Percentiles rank a stretch among this genome's conserved stretches.
phyloP scores from a whole-genome alignment of 2,797 vertebrate species.

The Dendrocincla tyrannina region DNA sequence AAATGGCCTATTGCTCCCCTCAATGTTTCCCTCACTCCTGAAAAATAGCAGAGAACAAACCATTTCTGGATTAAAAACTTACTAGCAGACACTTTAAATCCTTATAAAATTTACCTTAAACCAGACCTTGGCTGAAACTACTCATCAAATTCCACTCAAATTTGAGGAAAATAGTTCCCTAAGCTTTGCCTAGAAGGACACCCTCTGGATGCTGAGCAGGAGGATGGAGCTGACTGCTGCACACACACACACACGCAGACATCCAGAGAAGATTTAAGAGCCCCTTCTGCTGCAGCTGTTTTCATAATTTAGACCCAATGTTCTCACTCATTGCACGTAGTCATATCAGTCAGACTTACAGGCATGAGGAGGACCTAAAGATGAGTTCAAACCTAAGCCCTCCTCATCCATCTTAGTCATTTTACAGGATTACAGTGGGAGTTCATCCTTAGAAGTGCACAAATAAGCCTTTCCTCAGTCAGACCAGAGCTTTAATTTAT shows the following conservation, averaged over 20 bases:
- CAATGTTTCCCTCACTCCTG: background rate
- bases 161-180: background rate
- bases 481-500: background rate
- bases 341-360: background rate
- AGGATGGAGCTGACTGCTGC: background rate
- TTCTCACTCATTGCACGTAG: background rate
- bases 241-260: background rate
- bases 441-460: background rate
- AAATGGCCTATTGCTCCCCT: background rate
- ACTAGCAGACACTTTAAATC: background rate
- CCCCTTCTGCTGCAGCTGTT: constrained; percentile 43
- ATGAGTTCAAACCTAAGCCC: constrained; percentile 10
- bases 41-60: background rate
- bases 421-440: constrained; percentile 30
- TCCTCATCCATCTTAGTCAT: constrained; percentile 41
- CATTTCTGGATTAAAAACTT: background rate
- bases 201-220: background rate
- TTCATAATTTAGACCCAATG: constrained; percentile 6
- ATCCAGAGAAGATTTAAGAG: constrained; percentile 43
- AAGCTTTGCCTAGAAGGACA: background rate
- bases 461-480: background rate
- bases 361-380: background rate
- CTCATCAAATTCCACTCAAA: background rate
- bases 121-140: background rate
- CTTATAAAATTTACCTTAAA: background rate